A percentile compares a stretch with the other conserved stretches of the same genome.
phyloP scores from a whole-genome alignment of 1,140 invertebrate genomes.

The Pseudomyrmex flavicornis region DNA sequence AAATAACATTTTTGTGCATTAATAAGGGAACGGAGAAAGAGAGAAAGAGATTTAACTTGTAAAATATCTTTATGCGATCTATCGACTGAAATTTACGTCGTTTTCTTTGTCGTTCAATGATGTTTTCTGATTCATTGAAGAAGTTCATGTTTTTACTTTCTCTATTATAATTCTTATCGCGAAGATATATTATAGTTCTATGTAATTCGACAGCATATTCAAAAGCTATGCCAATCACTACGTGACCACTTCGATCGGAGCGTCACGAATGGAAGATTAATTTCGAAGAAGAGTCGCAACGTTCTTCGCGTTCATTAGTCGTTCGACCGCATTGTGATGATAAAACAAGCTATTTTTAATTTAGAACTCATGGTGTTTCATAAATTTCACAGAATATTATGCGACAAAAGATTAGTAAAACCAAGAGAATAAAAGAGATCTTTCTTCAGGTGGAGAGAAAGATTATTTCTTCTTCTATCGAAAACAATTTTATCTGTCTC shows the following conservation, averaged over 20 bases:
- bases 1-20: too few relatives aligned
- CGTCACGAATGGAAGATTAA: constrained; percentile 41
- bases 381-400: too few relatives aligned
- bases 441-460: background rate
- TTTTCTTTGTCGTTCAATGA: too few relatives aligned
- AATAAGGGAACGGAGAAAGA: too few relatives aligned
- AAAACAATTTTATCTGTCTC: background rate
- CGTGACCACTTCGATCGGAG: background rate
- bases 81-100: too few relatives aligned
- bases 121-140: too few relatives aligned
- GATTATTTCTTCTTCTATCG: background rate
- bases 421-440: background rate
- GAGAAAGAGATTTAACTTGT: background rate
- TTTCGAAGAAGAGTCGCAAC: constrained; percentile 35
- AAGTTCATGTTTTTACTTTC: too few relatives aligned
- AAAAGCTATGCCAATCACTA: background rate
- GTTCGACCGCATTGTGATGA: background rate
- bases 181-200: too few relatives aligned
- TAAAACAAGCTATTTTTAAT: constrained; percentile 32
- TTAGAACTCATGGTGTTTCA: too few relatives aligned
- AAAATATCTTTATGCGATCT: background rate
- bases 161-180: too few relatives aligned
- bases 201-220: too few relatives aligned
- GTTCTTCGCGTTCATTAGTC: constrained; percentile 28
- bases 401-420: too few relatives aligned